Evolutionary conservation across 2,113 vertebrate species (phyloP), one percentile per base, ranked within the genome.

Genomic region (Dasyurus viverrinus): DNA sequence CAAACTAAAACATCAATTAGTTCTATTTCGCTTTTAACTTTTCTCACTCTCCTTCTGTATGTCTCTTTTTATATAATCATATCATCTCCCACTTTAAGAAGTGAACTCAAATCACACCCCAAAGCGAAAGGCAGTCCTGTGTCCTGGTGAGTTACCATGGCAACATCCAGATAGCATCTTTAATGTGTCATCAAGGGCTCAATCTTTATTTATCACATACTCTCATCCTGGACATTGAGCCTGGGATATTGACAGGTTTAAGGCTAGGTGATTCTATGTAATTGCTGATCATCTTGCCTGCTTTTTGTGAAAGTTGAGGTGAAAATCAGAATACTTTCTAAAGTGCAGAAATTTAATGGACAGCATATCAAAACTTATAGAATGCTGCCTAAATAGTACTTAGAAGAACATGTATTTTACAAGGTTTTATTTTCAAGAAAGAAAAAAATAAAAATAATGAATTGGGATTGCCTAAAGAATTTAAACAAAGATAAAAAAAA

Each of bases 111-210:
- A 94, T 94, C 57, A 48, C 52, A 92, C 30, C 93, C 89, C 91
- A 68, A 96, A 96, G 93, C 53, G 91, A 90, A 93, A 92, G 91
- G 52, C 48, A 92, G 95, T 60, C 76, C 90, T 52, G 48, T 52
- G 92, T 48, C 8, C 89, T 93, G n/a, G 90, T 42, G 53, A 92
- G 95, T 97, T 97, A 90, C 97, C 93, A 95, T 95, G 95, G 95
- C 93, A 97, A 96, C 93, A 1, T 11, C 68, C 91, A 76, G 95
- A 94, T 95, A 53, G 53, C 90, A 95, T 91, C 89, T 36, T 90
- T 92, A 92, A 96, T 95, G 54, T 92, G 89, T 92, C 89, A 52
- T 48, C 47, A 89, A 90, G 91, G 68, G 52, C 53, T 95, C 95
- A 92, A 93, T 94, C 54, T 84, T 93, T 2, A 96, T 94, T 95